Conservation (phyloP, 2,113 vertebrate species). For the Pomatostomus ruficeps region DNA sequence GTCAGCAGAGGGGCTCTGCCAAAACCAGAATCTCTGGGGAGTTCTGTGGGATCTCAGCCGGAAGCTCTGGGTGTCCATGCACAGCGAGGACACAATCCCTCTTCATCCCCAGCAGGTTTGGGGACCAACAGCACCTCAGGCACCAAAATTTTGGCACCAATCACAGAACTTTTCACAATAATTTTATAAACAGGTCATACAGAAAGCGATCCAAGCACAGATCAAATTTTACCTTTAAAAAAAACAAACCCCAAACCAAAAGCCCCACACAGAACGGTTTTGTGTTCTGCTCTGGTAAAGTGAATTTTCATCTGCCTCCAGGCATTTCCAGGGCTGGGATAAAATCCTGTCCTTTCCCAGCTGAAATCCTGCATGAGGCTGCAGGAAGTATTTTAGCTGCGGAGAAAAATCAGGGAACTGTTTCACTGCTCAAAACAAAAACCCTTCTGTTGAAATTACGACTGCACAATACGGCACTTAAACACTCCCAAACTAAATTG, state of each 20-base stretch:
- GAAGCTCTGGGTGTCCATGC: neutral
- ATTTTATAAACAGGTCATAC: neutral
- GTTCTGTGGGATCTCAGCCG: neutral
- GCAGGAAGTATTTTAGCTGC: neutral
- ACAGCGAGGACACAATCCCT: fast-evolving
- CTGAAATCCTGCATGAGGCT: neutral
- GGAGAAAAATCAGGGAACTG: neutral
- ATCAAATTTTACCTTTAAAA: neutral
- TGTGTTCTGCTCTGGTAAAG: neutral
- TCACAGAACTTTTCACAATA: neutral
- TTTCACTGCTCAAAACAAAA: neutral
- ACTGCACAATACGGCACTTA: neutral
- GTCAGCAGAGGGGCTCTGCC: neutral
- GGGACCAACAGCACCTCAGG: neutral
- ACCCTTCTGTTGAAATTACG: neutral
- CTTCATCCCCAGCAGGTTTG: neutral
- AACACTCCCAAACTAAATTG: neutral
- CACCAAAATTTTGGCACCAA: neutral
- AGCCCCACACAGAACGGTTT: neutral
- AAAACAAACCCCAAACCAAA: neutral
- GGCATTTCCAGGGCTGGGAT: neutral
- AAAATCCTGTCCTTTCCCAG: neutral
- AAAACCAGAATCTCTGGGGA: neutral
- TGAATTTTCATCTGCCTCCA: neutral
- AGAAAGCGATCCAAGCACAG: neutral